These are phyloP conservation scores for Bujurquina vittata DNA, from an alignment of 2,113 vertebrate genomes.

Conservation along the genomic window DNA sequence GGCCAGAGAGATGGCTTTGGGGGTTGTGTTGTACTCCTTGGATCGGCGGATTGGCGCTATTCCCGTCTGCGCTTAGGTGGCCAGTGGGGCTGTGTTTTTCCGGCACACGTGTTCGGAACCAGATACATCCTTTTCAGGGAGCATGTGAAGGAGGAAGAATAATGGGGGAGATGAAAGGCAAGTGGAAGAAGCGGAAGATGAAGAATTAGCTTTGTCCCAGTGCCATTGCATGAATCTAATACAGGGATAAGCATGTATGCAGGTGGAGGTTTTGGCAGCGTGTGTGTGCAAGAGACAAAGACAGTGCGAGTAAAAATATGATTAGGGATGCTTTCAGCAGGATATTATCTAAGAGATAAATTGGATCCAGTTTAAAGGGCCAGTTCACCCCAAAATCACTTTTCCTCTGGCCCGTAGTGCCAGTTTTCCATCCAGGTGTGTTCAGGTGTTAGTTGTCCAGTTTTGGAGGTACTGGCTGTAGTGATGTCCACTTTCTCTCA, in stretches of 20 bases:
- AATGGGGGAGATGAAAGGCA: conserved; percentile 65
- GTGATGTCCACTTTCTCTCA: background rate
- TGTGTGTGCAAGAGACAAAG: conserved; percentile 7
- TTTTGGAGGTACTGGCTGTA: background rate
- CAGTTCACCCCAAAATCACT: background rate
- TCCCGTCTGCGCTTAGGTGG: conserved; percentile 55
- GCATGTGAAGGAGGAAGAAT: conserved; percentile 46
- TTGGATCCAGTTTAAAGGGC: conserved; percentile 25
- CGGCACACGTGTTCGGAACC: conserved; percentile 39
- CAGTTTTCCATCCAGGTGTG: background rate
- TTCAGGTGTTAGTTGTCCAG: background rate
- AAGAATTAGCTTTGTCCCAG: conserved; percentile 63
- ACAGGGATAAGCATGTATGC: conserved; percentile 51
- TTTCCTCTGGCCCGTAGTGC: background rate
- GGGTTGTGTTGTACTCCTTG: conserved; percentile 34
- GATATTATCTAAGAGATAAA: conserved; percentile 34
- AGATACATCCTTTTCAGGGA: conserved; percentile 62
- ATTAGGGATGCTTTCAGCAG: conserved; percentile 54
- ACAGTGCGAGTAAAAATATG: conserved; percentile 17
- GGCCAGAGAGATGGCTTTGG: conserved; percentile 46
- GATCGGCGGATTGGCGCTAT: conserved; percentile 55
- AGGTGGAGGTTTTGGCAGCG: conserved; percentile 60
- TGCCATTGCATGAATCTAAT: conserved; percentile 64
- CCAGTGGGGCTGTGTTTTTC: conserved; percentile 44
- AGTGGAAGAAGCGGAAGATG: conserved; percentile 55